phyloP scores from a whole-genome alignment of 1,140 invertebrate genomes.

The Cryptotermes secundus region DNA sequence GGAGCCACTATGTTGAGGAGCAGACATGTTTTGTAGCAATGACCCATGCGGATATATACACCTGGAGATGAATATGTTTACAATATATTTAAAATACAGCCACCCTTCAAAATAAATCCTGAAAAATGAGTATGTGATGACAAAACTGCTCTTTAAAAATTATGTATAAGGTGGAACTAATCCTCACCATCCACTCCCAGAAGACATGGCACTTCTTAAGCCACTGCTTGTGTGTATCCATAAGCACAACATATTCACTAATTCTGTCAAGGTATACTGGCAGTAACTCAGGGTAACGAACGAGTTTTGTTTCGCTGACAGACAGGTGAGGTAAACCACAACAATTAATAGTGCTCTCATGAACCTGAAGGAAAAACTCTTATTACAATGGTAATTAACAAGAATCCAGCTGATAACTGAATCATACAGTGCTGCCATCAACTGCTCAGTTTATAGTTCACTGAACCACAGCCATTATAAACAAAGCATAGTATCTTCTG shows the following conservation, averaged over 20 bases:
- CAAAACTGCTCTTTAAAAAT: neutral
- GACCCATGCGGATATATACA: too few species aligned
- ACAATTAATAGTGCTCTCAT: neutral
- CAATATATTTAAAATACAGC: too few species aligned
- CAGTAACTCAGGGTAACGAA: neutral
- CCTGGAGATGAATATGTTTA: too few species aligned
- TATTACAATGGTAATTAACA: neutral
- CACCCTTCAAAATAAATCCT: neutral
- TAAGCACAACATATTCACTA: neutral
- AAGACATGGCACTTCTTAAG: neutral
- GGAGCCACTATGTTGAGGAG: too few species aligned
- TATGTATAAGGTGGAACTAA: neutral
- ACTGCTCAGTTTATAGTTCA: too few species aligned
- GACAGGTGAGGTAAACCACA: constrained; percentile 3
- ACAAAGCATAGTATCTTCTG: too few species aligned
- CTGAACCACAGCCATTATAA: too few species aligned
- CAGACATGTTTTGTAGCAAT: too few species aligned
- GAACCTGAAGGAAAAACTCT: neutral
- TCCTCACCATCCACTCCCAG: constrained; percentile 7
- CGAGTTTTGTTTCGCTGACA: neutral
- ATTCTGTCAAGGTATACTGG: neutral
- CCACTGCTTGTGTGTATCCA: neutral
- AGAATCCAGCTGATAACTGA: too few species aligned
- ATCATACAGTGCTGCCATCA: too few species aligned
- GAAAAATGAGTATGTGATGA: neutral